Evolutionary conservation across 2,113 vertebrate genomes (phyloP).

Genomic region (Lagopus leucura): DNA sequence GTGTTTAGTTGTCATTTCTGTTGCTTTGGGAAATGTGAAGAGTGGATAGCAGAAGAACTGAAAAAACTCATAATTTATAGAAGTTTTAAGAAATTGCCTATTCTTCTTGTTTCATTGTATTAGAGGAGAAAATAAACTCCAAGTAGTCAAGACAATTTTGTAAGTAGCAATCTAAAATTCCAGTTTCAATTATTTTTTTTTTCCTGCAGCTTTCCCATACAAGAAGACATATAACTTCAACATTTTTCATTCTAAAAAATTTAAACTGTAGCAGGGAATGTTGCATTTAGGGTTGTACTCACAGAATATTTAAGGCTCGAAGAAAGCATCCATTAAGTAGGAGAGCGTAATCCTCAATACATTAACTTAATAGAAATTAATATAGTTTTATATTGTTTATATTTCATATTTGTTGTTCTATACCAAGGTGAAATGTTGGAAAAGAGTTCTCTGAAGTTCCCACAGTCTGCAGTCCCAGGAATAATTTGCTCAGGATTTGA

Average conservation of each 20-base stretch:
- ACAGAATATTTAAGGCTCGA: background rate
- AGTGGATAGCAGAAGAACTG: background rate
- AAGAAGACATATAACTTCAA: background rate
- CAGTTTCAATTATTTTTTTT: background rate
- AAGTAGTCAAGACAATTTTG: background rate
- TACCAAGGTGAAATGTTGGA: background rate
- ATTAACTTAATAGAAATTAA: background rate
- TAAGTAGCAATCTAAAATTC: background rate
- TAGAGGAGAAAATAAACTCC: background rate
- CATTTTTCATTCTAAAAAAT: background rate
- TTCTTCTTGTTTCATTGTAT: background rate
- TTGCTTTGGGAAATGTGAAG: background rate
- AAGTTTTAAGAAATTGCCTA: background rate
- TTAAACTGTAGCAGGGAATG: background rate
- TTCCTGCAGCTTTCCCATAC: background rate
- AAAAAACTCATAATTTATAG: background rate
- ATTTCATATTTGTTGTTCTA: background rate
- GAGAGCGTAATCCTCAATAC: background rate
- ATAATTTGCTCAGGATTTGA: background rate
- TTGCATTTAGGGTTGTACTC: background rate
- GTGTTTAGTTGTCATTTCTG: background rate
- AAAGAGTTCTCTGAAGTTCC: background rate
- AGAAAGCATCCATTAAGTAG: background rate
- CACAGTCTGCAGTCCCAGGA: background rate
- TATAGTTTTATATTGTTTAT: background rate